A percentile compares a stretch with the other conserved stretches of the same genome.
Conservation (phyloP, 2,888 invertebrate genomes). For the Morpho deidamia region DNA sequence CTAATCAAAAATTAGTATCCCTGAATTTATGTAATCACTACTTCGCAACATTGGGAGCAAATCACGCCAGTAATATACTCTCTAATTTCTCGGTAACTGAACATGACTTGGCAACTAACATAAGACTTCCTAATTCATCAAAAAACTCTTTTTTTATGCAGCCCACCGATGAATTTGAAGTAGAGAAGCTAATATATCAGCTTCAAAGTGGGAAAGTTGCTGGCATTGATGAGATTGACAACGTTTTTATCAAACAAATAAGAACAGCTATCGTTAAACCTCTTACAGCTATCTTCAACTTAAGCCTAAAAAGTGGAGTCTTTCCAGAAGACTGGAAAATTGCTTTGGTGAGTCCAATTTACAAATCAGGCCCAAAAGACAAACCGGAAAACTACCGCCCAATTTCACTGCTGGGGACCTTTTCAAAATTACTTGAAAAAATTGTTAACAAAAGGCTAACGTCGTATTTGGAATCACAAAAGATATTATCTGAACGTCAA, state of each 20-base stretch:
- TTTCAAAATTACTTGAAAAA: constrained; percentile 2
- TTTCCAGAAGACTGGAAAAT: constrained; percentile 15
- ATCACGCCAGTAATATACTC: constrained; percentile 1
- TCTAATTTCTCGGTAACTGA: neutral
- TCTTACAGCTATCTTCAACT: constrained; percentile 6
- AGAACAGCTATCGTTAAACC: neutral
- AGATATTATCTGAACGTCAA: constrained; percentile 11
- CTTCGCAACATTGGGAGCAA: constrained; percentile 4
- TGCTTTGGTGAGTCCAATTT: constrained; percentile 8
- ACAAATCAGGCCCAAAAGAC: constrained; percentile 13
- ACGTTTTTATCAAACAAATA: neutral
- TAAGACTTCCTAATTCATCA: neutral
- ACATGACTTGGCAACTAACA: neutral
- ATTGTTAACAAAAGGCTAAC: neutral
- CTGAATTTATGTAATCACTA: constrained; percentile 1
- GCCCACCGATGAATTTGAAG: constrained; percentile 9
- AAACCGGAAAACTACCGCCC: constrained; percentile 6
- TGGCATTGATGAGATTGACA: constrained; percentile 10
- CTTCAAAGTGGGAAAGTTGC: constrained; percentile 3
- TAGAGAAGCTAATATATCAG: constrained; percentile 1
- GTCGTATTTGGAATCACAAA: constrained; percentile 11
- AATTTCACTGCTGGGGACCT: neutral
- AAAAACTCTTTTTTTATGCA: neutral
- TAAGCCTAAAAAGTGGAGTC: constrained; percentile 5
- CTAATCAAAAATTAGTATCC: neutral